Evolutionary conservation across 2,113 vertebrate species (phyloP), one percentile per base, ranked within the genome.

Genomic region (Brachionichthys hirsutus): DNA sequence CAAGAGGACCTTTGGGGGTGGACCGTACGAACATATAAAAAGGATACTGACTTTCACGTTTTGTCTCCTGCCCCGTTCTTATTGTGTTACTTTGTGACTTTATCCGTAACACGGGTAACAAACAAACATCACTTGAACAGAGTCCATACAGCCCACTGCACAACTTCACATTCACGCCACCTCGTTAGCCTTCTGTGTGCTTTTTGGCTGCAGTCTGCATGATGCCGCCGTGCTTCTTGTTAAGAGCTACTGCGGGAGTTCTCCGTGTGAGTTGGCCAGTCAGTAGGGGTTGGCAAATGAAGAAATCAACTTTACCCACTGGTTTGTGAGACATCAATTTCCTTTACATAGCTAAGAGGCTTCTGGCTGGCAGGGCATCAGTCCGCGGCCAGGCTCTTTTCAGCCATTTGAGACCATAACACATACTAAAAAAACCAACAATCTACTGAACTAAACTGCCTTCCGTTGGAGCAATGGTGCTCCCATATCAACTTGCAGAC

Each of bases 221-320:
- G 11, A 4, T 8, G 20, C 70, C 72, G 64, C 53, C 49, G 75
- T 59, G n/a, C 43, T 55, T 60, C 48, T 58, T 76, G 75, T 75
- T 74, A 56, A 80, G 62, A 70, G 66, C 47, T 54, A 55, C 72
- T 60, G 13, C 68, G 65, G 57, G 78, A 80, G 54, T 63, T 62
- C 67, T 74, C 24, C 44, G 35, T 22, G 58, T 47, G 34, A 69
- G 58, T 45, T 12, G 46, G 65, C 59, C 67, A 70, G 76, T 57
- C 73, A 72, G 78, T 59, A 82, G 75, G 54, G 65, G 75, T 78
- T 85, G 85, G 87, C 82, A 77, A 38, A 20, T 62, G 51, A 55
- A 57, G 58, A 62, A 73, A 63, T 76, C 73, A 69, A 82, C 62
- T 71, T 62, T 59, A 74, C 69, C 76, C 47, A 41, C 72, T 49